Evolutionary conservation across 1,140 invertebrate species (phyloP).

Genomic region (Aphidius ervi): DNA sequence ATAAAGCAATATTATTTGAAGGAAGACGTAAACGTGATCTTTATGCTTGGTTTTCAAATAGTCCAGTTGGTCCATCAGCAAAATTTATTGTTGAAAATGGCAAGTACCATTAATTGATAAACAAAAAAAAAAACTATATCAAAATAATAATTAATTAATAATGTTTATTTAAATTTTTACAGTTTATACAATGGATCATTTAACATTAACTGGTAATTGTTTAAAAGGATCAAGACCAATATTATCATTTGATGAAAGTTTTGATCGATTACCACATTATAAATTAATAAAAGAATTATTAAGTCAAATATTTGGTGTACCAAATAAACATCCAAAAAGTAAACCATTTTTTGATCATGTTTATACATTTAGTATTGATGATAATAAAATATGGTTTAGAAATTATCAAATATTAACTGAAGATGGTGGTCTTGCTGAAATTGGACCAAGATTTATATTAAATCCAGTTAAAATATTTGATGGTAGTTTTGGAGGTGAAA

Average conservation of each 20-base stretch:
- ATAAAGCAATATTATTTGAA: slow-evolving; percentile 93
- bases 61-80: too few species aligned
- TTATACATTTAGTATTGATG: slow-evolving; percentile 86
- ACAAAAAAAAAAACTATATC: not conserved
- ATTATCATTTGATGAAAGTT: slow-evolving; percentile 90
- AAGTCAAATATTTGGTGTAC: slow-evolving; percentile 87
- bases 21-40: too few species aligned
- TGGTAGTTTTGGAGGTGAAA: slow-evolving; percentile 86
- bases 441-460: slow-evolving; percentile 93
- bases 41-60: too few species aligned
- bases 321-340: slow-evolving; percentile 84
- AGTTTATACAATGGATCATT: slow-evolving; percentile 96
- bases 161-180: slow-evolving; percentile 38
- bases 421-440: slow-evolving; percentile 91
- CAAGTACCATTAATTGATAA: slow-evolving; percentile 50
- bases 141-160: slow-evolving; percentile 16
- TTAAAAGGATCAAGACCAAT: slow-evolving; percentile 89
- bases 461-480: slow-evolving; percentile 93
- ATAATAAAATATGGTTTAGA: slow-evolving; percentile 96
- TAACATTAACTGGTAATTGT: slow-evolving; percentile 97
- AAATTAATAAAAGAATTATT: slow-evolving; percentile 86
- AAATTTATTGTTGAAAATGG: slow-evolving; percentile 96
- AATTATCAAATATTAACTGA: slow-evolving; percentile 98
- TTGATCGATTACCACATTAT: slow-evolving; percentile 78
- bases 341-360: slow-evolving; percentile 75